These are phyloP conservation scores for Onychomys arenicola DNA, from an alignment of 2,797 vertebrate genomes.

Conservation along the genomic window DNA sequence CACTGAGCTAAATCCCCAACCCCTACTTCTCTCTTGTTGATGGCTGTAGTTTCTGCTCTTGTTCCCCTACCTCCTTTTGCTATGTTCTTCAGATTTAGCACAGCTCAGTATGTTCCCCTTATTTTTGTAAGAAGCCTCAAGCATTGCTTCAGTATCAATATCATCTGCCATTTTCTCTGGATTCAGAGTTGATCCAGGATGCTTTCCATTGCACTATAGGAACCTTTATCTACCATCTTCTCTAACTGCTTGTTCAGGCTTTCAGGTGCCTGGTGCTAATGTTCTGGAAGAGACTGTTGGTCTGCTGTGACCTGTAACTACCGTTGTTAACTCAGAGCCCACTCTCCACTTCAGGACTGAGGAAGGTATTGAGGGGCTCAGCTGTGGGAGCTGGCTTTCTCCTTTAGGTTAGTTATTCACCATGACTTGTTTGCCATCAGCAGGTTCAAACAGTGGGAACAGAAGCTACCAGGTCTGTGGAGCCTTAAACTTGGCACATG, in stretches of 20 bases:
- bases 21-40: not conserved
- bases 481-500: constrained; percentile 20
- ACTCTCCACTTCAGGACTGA: not conserved
- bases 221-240: not conserved
- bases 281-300: not conserved
- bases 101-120: not conserved
- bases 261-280: not conserved
- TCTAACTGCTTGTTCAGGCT: not conserved
- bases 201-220: not conserved
- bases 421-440: not conserved
- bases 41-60: not conserved
- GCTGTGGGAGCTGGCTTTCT: not conserved
- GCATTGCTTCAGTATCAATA: not conserved
- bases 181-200: not conserved
- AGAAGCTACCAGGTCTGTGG: not conserved
- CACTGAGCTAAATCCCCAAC: too few relatives aligned
- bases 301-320: not conserved
- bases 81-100: not conserved
- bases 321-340: not conserved
- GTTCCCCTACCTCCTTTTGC: too few relatives aligned
- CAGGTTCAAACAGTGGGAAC: not conserved
- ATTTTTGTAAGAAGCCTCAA: not conserved
- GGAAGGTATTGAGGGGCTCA: not conserved
- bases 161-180: not conserved
- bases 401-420: not conserved